Evolutionary conservation across 2,113 vertebrate genomes (phyloP).

Genomic region (Gallinago jamesoni): DNA sequence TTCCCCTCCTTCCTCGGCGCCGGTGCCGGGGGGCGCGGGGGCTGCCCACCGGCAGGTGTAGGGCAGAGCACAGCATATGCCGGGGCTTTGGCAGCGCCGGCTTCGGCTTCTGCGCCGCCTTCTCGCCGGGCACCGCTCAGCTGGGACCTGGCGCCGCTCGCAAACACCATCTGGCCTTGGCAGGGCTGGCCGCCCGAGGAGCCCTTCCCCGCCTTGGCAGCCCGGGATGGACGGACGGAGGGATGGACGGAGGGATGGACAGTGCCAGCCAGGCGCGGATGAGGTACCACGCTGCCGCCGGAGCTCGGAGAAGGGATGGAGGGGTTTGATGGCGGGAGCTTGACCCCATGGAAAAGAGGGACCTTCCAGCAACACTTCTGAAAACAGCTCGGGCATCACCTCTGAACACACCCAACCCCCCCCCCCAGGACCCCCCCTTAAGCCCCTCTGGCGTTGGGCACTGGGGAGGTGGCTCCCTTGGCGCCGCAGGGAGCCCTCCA

Average conservation of each 20-base stretch:
- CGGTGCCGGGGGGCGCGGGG: conserved; percentile 68
- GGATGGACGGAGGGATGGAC: background rate
- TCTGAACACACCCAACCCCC: too few species aligned
- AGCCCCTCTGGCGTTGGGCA: background rate
- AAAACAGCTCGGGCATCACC: background rate
- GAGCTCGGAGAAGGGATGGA: background rate
- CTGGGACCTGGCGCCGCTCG: conserved; percentile 81
- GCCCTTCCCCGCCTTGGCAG: conserved; percentile 17
- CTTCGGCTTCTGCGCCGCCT: conserved; percentile 72
- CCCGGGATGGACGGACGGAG: background rate
- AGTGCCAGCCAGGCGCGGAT: background rate
- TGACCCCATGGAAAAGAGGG: rapidly evolving
- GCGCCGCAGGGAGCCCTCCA: background rate
- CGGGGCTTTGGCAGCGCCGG: conserved; percentile 74
- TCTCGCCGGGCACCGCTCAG: conserved; percentile 81
- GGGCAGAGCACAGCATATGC: conserved; percentile 85
- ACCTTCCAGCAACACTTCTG: background rate
- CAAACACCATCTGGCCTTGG: conserved; percentile 89
- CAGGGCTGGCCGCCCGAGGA: conserved; percentile 56
- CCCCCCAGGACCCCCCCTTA: background rate
- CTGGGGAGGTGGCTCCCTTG: background rate
- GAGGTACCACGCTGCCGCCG: background rate
- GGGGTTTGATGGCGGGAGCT: rapidly evolving
- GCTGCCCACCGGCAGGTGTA: conserved; percentile 81
- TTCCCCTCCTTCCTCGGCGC: conserved; percentile 61